A percentile compares a stretch with the other conserved stretches of the same genome.
Conservation (phyloP, 2,113 vertebrate genomes). For the Gnathonemus echidnorhynchus region DNA sequence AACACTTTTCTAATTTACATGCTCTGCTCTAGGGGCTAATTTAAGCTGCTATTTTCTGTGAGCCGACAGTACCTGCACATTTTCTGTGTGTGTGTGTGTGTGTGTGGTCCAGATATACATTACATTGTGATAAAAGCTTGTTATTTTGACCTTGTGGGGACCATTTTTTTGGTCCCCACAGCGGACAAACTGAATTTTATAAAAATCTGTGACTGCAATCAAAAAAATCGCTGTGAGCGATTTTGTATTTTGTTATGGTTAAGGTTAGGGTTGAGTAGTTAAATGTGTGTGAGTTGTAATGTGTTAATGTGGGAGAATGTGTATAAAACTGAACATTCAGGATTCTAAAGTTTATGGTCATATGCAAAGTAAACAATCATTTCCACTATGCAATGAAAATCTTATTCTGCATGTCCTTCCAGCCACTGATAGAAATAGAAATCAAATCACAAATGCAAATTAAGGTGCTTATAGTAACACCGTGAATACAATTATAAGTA, state of each 20-base stretch:
- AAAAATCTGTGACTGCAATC: no score
- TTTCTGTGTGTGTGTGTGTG: neutral
- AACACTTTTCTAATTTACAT: neutral
- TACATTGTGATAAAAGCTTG: no score
- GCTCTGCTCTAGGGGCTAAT: neutral
- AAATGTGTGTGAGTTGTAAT: neutral
- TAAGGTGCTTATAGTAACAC: neutral
- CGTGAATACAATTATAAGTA: neutral
- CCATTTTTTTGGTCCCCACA: no score
- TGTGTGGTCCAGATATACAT: no score
- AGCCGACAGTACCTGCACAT: neutral
- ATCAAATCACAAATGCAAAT: neutral
- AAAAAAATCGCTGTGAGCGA: no score
- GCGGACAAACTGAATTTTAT: no score
- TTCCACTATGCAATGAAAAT: neutral
- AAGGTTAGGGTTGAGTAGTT: no score
- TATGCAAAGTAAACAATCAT: neutral
- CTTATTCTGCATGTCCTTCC: neutral
- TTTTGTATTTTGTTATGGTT: no score
- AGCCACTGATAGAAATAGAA: neutral
- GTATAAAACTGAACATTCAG: neutral
- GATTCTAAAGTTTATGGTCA: neutral
- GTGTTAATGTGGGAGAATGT: neutral
- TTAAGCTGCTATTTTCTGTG: neutral
- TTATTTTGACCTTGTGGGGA: no score